Conservation (phyloP, 2,113 vertebrate species). For the Gnathonemus echidnorhynchus region DNA sequence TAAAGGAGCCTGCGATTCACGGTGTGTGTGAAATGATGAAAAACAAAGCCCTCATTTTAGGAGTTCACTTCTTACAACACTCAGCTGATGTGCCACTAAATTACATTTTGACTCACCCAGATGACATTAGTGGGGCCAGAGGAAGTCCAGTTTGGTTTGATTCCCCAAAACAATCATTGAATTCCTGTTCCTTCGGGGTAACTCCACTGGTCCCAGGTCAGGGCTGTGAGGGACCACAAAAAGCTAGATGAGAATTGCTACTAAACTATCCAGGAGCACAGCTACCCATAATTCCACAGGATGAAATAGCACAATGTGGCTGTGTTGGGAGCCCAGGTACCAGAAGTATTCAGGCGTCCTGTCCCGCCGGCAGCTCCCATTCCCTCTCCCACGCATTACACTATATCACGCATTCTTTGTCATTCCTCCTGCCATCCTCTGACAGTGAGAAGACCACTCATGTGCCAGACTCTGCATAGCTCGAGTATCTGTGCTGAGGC, state of each 20-base stretch:
- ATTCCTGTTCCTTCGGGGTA: conserved; percentile 63
- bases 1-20: conserved; percentile 9
- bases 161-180: conserved; percentile 71
- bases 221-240: conserved; percentile 51
- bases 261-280: background rate
- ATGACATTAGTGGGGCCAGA: conserved; percentile 51
- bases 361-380: background rate
- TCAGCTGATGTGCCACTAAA: background rate
- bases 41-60: background rate
- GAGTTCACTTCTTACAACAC: background rate
- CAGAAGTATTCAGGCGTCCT: background rate
- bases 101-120: conserved; percentile 28
- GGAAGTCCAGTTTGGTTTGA: conserved; percentile 56
- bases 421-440: background rate
- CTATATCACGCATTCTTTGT: background rate
- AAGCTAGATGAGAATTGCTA: background rate
- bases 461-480: conserved; percentile 32
- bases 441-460: background rate
- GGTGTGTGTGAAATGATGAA: background rate
- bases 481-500: conserved; percentile 37
- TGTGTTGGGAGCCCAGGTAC: background rate
- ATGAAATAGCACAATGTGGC: background rate
- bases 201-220: conserved; percentile 52
- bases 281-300: background rate
- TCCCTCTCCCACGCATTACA: background rate